These are phyloP conservation scores for Chromobotia macracanthus DNA, from an alignment of 2,797 vertebrate genomes.

Conservation along the genomic window DNA sequence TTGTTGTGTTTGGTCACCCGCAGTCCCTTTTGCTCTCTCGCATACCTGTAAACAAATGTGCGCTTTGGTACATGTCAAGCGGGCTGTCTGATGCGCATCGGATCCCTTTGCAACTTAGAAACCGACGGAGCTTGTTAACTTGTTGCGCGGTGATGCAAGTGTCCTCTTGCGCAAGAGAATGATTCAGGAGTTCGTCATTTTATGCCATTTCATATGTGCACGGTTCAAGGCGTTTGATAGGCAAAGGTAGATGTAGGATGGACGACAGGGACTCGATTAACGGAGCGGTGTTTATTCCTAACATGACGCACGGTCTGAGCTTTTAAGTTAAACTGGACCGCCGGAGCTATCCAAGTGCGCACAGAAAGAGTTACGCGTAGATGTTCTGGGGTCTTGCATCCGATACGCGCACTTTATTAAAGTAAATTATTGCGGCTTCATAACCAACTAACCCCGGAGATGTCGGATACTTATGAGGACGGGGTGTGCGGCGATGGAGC, in stretches of 20 bases:
- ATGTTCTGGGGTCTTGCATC: constrained; percentile 2
- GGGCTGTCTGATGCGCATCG: background rate
- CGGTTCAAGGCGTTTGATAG: constrained; percentile 58
- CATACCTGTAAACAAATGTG: constrained; percentile 23
- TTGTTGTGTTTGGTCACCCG: constrained; percentile 8
- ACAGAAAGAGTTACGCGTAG: constrained; percentile 30
- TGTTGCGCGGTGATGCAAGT: constrained; percentile 71
- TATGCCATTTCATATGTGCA: constrained; percentile 43
- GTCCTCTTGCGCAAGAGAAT: constrained; percentile 23
- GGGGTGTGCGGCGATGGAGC: constrained; percentile 71
- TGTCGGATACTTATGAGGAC: constrained; percentile 79
- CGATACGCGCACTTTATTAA: background rate
- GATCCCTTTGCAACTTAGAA: constrained; percentile 1
- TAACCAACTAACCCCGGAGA: constrained; percentile 16
- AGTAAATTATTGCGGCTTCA: background rate
- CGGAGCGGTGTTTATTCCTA: constrained; percentile 39
- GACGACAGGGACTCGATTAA: background rate
- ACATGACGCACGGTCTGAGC: constrained; percentile 33
- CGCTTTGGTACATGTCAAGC: constrained; percentile 18
- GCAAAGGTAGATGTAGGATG: constrained; percentile 26
- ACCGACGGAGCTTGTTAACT: constrained; percentile 62
- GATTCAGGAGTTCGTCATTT: constrained; percentile 14
- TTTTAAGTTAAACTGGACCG: constrained; percentile 58
- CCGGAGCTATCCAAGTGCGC: constrained; percentile 41
- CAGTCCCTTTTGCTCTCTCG: background rate